Evolutionary conservation across 2,797 vertebrate genomes (phyloP), one percentile per base, ranked within the genome.

Genomic region (Oreonectes daqikongensis): DNA sequence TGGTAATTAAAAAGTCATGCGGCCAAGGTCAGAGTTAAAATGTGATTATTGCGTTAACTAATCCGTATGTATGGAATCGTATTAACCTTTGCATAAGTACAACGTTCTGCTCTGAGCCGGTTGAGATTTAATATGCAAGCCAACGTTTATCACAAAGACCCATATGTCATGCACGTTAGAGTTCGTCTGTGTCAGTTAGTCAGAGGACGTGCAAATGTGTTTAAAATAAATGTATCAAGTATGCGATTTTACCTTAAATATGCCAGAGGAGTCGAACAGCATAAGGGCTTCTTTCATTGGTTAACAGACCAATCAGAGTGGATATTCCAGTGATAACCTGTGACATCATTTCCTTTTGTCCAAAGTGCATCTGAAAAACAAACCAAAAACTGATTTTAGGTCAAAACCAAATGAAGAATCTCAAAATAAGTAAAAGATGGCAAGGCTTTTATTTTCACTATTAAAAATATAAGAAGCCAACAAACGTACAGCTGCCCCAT

Each of bases 41-140:
- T 52, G 26, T 69, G 40, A 71, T 64, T 84, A 82, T 84, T 84
- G 79, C 57, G 81, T 74, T 79, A 83, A 81, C 77, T 88, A 87
- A 89, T 89, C 86, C 81, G 60, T 44, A 70, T 85, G 84, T 84
- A 84, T 81, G 82, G 78, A 73, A 63, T n/a, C 48, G 0, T 64
- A 67, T 76, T 85, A 88, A 70, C 32, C 61, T 50, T 42, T 79
- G 83, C 63, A 85, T 84, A 86, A 85, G 70, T 35, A 67, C 87
- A 85, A 90, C 89, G 88, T 91, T 91, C 82, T 72, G 80, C 76
- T 74, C 86, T 88, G 85, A 90, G 88, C 87, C 89, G 85, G 82
- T 69, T 81, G 85, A 86, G 81, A 53, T 53, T 52, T 26, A n/a
- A 61, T 38, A 28, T 20, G 57, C 57, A 8, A 17, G 57, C 57